Percentiles rank a stretch among this genome's conserved stretches.
phyloP scores from a whole-genome alignment of 2,797 vertebrate species.

The Falco naumanni region DNA sequence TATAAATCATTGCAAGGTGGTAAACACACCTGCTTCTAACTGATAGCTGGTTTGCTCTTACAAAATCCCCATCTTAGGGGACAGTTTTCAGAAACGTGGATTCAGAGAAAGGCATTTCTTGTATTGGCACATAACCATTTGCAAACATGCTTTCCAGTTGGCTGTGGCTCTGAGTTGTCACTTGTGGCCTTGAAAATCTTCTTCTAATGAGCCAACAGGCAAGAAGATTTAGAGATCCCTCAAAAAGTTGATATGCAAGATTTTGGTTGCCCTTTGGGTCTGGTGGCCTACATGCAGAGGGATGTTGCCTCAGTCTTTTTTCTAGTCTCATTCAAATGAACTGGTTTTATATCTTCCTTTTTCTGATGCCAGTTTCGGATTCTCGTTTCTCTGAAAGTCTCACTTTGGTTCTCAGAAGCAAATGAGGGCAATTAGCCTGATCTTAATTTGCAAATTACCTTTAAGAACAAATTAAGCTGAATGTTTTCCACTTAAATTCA shows the following conservation, averaged over 20 bases:
- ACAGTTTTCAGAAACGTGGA: neutral
- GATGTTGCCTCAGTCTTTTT: neutral
- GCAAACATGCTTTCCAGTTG: neutral
- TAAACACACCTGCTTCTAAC: neutral
- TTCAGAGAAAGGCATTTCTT: neutral
- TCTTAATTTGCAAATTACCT: neutral
- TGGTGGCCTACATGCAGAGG: neutral
- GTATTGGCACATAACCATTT: neutral
- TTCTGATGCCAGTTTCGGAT: conserved; percentile 29
- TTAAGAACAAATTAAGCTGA: neutral
- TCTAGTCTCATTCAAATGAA: neutral
- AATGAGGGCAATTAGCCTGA: neutral
- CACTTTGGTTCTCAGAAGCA: neutral
- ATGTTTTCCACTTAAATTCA: neutral
- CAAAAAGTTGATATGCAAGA: neutral
- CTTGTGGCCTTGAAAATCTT: neutral
- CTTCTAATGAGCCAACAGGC: neutral
- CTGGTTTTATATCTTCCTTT: neutral
- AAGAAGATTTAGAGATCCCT: neutral
- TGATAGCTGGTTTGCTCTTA: neutral
- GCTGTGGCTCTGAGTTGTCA: neutral
- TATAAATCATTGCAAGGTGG: neutral
- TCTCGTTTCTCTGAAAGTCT: conserved; percentile 35
- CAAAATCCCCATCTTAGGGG: neutral
- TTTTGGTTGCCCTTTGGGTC: neutral